Percentiles rank a stretch among this genome's conserved stretches.
phyloP scores from a whole-genome alignment of 2,797 vertebrate genomes.

The Bryconaethiops microstoma region DNA sequence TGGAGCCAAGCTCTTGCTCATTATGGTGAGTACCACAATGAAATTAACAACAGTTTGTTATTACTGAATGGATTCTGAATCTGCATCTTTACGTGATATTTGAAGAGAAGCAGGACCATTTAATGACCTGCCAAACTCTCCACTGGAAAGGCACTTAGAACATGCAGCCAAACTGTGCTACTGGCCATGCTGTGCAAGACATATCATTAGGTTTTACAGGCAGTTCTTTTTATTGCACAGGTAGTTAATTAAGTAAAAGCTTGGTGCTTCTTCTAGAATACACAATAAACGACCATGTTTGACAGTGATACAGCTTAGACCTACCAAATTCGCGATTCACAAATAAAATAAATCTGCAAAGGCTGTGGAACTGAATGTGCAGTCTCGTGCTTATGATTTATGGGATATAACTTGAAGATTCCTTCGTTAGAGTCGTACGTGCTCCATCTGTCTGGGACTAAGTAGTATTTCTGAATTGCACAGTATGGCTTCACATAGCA shows the following conservation, averaged over 20 bases:
- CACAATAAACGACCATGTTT: constrained; percentile 1
- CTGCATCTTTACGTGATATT: constrained; percentile 29
- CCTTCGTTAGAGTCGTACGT: constrained; percentile 38
- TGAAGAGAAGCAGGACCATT: constrained; percentile 43
- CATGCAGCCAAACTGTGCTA: constrained; percentile 37
- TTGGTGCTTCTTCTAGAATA: not conserved
- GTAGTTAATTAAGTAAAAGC: constrained; percentile 34
- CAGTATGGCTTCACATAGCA: constrained; percentile 50
- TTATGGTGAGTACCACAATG: constrained; percentile 45
- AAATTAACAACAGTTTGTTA: constrained; percentile 51
- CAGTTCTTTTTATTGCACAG: constrained; percentile 32
- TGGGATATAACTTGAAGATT: constrained; percentile 20
- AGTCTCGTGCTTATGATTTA: constrained; percentile 13
- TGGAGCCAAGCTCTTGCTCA: constrained; percentile 24
- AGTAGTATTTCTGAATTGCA: constrained; percentile 39
- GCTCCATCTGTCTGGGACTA: constrained; percentile 39
- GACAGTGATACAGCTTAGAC: not conserved
- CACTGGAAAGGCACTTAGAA: constrained; percentile 41
- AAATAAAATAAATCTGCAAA: not conserved
- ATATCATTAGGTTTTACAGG: constrained; percentile 45
- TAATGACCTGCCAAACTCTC: constrained; percentile 30
- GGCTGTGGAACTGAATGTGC: constrained; percentile 14
- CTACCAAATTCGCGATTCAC: too few species aligned
- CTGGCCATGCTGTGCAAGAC: constrained; percentile 32
- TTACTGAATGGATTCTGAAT: constrained; percentile 10